A percentile compares a stretch with the other conserved stretches of the same genome.
Conservation (phyloP, 2,888 invertebrate genomes). For the Tiliacea citrago region DNA sequence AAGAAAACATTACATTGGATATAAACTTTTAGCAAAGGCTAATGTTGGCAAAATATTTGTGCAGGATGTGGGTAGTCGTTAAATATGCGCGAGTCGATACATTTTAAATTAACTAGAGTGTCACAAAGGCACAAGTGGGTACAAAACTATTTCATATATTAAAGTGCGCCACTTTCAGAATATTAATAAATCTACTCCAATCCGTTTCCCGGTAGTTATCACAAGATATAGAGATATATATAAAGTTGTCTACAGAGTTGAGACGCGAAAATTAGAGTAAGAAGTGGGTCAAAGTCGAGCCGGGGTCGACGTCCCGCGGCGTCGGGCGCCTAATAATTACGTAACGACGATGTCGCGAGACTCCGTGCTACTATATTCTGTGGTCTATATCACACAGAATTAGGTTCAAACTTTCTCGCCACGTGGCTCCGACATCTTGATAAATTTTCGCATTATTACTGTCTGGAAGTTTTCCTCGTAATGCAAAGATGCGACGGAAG, state of each 20-base stretch:
- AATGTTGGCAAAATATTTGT: slow-evolving; percentile 63
- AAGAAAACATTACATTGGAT: slow-evolving; percentile 77
- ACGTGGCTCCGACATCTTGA: slow-evolving; percentile 59
- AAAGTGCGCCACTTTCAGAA: slow-evolving; percentile 22
- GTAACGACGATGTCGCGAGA: slow-evolving; percentile 82
- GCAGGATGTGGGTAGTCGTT: slow-evolving; percentile 34
- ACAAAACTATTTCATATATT: slow-evolving; percentile 32
- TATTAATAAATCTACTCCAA: slow-evolving; percentile 20
- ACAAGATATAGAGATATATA: slow-evolving; percentile 72
- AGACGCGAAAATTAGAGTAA: slow-evolving; percentile 88
- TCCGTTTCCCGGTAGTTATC: slow-evolving; percentile 46
- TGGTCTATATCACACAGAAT: slow-evolving; percentile 62
- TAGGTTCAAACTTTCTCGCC: slow-evolving; percentile 66
- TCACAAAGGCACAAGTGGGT: slow-evolving; percentile 25
- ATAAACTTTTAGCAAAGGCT: slow-evolving; percentile 72
- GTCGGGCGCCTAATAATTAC: slow-evolving; percentile 86
- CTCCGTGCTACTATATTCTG: slow-evolving; percentile 61
- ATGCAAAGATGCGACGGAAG: slow-evolving; percentile 66
- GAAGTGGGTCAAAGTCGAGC: slow-evolving; percentile 89
- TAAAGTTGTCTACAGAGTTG: slow-evolving; percentile 81
- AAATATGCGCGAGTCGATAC: slow-evolving; percentile 47
- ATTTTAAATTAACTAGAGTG: slow-evolving; percentile 48
- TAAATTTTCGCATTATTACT: slow-evolving; percentile 72
- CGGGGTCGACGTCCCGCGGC: slow-evolving; percentile 83
- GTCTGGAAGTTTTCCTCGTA: slow-evolving; percentile 66